phyloP scores from a whole-genome alignment of 92 coral and sea anemone species.

The Epizoanthus illoricatus region DNA sequence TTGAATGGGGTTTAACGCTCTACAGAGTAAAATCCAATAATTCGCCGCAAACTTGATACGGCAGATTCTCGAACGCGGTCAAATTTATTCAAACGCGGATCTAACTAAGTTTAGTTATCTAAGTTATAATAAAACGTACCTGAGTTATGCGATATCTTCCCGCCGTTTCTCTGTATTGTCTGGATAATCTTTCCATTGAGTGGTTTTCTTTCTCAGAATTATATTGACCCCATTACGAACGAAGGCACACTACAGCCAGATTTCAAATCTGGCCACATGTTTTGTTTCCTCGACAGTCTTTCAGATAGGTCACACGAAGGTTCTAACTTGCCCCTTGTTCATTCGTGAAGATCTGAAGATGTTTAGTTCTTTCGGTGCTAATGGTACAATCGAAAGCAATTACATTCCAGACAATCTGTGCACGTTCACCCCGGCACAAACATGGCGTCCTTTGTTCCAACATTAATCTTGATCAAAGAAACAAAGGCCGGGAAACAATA shows the following conservation, averaged over 20 bases:
- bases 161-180: slow-evolving; percentile 11
- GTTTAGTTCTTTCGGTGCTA: slow-evolving; percentile 3
- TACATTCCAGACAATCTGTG: slow-evolving; percentile 15
- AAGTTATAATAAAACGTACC: neutral
- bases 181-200: slow-evolving; percentile 24
- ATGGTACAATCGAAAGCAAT: slow-evolving; percentile 31
- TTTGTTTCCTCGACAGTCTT: neutral
- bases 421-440: neutral
- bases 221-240: neutral
- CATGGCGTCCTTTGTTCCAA: slow-evolving; percentile 41
- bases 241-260: neutral
- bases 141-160: slow-evolving; percentile 17
- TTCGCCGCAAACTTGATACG: neutral
- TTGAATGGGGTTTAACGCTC: neutral
- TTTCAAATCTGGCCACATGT: neutral
- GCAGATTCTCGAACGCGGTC: neutral
- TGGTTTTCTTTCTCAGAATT: neutral
- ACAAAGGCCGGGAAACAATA: slow-evolving; percentile 17
- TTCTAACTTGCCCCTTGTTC: neutral
- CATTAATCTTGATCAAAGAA: slow-evolving; percentile 5
- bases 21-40: neutral
- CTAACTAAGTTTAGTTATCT: neutral
- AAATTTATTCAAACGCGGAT: slow-evolving; percentile 5
- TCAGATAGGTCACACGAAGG: neutral
- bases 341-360: neutral